Evolutionary conservation across 1,140 invertebrate genomes (phyloP).

Genomic region (Metopolophium dirhodum): DNA sequence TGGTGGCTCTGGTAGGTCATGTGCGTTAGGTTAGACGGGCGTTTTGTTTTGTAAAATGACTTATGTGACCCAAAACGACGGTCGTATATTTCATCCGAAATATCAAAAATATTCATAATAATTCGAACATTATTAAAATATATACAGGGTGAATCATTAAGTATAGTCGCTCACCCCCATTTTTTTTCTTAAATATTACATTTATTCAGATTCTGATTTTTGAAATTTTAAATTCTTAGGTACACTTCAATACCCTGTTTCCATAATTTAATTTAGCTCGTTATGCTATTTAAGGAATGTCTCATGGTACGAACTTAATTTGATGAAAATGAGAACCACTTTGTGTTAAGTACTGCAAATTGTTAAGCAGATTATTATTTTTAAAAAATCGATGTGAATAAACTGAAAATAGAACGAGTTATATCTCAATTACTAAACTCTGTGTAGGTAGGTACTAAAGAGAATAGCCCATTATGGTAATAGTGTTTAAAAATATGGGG

Average conservation of each 20-base stretch:
- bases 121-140: neutral
- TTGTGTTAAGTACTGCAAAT: neutral
- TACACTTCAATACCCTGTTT: neutral
- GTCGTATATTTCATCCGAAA: neutral
- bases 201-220: neutral
- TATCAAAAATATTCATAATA: neutral
- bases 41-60: neutral
- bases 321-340: neutral
- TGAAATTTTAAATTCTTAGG: neutral
- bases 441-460: neutral
- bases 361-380: no score
- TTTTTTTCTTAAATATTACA: neutral
- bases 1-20: neutral
- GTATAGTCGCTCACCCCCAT: neutral
- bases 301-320: neutral
- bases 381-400: neutral
- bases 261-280: neutral
- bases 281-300: neutral
- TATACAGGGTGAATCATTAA: neutral
- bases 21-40: neutral
- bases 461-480: neutral
- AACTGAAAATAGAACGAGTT: neutral
- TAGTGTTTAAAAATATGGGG: neutral
- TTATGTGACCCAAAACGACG: neutral
- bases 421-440: neutral